phyloP scores from a whole-genome alignment of 37 sponge, comb jelly and placozoan species.

The Chondrilla cf. caribensis region DNA sequence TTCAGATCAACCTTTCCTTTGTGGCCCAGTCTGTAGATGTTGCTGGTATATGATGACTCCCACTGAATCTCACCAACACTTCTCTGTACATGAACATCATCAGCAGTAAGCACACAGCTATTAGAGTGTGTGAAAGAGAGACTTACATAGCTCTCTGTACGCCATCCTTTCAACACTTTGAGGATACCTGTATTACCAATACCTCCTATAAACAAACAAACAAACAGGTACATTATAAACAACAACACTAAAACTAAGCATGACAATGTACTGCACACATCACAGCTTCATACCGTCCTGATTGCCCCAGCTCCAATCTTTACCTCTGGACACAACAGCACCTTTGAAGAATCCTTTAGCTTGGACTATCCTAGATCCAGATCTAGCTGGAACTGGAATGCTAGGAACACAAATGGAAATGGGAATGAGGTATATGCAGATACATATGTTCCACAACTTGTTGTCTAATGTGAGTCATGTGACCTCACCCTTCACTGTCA shows the following conservation, averaged over 20 bases:
- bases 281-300: slow-evolving; percentile 78
- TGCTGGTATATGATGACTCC: slow-evolving; percentile 46
- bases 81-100: slow-evolving; percentile 34
- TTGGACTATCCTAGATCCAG: slow-evolving; percentile 1
- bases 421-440: too few relatives aligned
- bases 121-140: too few relatives aligned
- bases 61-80: slow-evolving; percentile 85
- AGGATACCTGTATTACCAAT: slow-evolving; percentile 43
- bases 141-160: slow-evolving; percentile 53
- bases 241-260: background rate
- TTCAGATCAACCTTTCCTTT: slow-evolving; percentile 88
- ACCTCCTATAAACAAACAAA: slow-evolving; percentile 49
- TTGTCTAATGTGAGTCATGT: too few relatives aligned
- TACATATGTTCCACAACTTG: too few relatives aligned
- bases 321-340: slow-evolving; percentile 80
- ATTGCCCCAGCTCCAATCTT: slow-evolving; percentile 88
- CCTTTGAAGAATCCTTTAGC: slow-evolving; percentile 78
- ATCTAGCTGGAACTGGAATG: slow-evolving; percentile 23
- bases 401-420: too few relatives aligned
- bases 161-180: slow-evolving; percentile 54
- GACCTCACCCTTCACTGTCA: slow-evolving; percentile 14
- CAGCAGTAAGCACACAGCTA: too few relatives aligned
- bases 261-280: background rate
- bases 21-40: slow-evolving; percentile 87
- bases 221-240: background rate